These are phyloP conservation scores for Drosophila mercatorum DNA, from an alignment of 2,888 invertebrate genomes.

Conservation along the genomic window DNA sequence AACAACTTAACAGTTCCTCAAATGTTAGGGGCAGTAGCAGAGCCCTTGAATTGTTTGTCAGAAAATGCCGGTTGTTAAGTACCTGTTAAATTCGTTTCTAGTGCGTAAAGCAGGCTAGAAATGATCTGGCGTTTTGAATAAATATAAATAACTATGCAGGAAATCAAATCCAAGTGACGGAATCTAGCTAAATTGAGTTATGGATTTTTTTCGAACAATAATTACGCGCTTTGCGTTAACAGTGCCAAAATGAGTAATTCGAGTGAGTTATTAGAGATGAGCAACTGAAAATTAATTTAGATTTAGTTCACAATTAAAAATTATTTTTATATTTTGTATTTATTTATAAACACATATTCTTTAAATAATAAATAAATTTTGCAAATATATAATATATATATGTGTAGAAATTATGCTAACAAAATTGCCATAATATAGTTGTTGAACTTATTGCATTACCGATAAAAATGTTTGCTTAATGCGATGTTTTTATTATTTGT, in stretches of 20 bases:
- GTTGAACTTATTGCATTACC: not conserved
- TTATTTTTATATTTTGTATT: not conserved
- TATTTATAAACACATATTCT: too few relatives aligned
- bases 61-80: not conserved
- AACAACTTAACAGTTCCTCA: conserved; percentile 5
- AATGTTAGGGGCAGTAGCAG: conserved; percentile 15
- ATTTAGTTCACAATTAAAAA: not conserved
- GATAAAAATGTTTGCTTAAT: not conserved
- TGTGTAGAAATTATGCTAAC: not conserved
- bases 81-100: not conserved
- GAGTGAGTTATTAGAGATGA: not conserved
- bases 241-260: conserved; percentile 2
- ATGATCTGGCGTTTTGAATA: accelerated
- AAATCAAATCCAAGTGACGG: not conserved
- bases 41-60: not conserved
- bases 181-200: not conserved
- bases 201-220: not conserved
- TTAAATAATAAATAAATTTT: too few relatives aligned
- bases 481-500: not conserved
- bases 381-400: not conserved
- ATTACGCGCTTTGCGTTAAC: not conserved
- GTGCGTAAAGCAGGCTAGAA: not conserved
- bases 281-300: not conserved
- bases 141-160: too few relatives aligned
- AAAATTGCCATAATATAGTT: not conserved